Base-by-base conservation (phyloP, 2,888 invertebrate species). In the Apotomis turbidana region DNA sequence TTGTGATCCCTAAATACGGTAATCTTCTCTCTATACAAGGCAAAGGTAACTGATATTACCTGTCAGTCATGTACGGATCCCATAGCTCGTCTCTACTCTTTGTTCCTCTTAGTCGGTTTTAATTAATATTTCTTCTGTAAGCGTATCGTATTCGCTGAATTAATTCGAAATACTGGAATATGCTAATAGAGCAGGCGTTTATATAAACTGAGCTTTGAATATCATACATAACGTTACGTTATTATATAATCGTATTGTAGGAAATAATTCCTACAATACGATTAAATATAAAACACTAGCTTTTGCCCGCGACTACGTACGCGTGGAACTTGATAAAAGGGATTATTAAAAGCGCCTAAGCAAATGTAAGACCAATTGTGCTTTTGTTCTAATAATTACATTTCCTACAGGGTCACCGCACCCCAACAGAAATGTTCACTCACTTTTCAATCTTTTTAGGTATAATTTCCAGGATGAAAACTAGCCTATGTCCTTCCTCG, bases 41-140 rank as follows among this genome's bases (percentile, higher is more conserved):
- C 3, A 49, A 49, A 49, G 9, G 49, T 49, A 49, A 49, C 49
- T 49, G 49, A 49, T 49, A 49, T 49, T 6, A 9, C 41, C 9
- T 49, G 10, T 49, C 9, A 49, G 49, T 49, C 49, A 8, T 1
- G 2, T 41, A 41, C 3, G 4, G 5, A 2, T 5, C 41, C 41
- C 49, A 12, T 49, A 49, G 3, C 41, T 41, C 8, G 13, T 51
- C 51, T 0, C 15, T 72, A 63, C 15, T 72, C 72, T 68, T 13
- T 72, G 68, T 10, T 58, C 46, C 68, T 63, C 72, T 72, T 68
- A 72, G 62, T 57, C 68, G 59, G 72, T 72, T 68, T 72, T 72
- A 72, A 72, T 72, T 72, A 72, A 72, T 72, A 72, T 68, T 72
- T 72, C 72, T 72, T 72, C 72, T 62, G 68, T 59, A 72, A 72